Evolutionary conservation across 2,888 invertebrate genomes (phyloP).

Genomic region (Thymelicus lineola): DNA sequence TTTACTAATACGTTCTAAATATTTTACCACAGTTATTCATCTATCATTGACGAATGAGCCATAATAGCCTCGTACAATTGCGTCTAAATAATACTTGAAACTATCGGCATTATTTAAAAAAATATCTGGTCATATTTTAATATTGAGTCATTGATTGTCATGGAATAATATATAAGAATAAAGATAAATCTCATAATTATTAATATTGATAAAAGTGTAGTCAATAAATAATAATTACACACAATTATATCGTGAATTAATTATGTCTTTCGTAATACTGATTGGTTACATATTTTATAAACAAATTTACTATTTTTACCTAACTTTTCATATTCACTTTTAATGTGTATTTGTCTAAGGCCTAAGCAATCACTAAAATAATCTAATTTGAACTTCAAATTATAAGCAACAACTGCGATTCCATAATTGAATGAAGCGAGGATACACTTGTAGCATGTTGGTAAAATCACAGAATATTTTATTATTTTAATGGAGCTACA

Average conservation of each 20-base stretch:
- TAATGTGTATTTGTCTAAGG: constrained; percentile 3
- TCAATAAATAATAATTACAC: constrained; percentile 15
- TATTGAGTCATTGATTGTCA: background rate
- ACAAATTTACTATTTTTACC: constrained; percentile 32
- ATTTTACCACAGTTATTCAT: no score
- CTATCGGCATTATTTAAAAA: no score
- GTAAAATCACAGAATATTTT: constrained; percentile 19
- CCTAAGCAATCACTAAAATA: constrained; percentile 9
- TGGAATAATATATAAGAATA: background rate
- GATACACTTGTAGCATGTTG: constrained; percentile 18
- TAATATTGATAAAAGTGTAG: background rate
- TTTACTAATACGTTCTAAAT: no score
- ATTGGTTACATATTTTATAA: constrained; percentile 26
- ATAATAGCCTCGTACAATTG: no score
- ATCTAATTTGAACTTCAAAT: constrained; percentile 24
- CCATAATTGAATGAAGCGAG: constrained; percentile 32
- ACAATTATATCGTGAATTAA: constrained; percentile 7
- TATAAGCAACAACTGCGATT: constrained; percentile 21
- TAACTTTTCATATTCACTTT: constrained; percentile 12
- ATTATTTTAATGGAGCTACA: background rate
- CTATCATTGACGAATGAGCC: no score
- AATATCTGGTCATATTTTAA: background rate
- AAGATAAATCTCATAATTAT: background rate
- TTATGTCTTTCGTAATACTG: constrained; percentile 24
- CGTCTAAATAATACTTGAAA: no score